A percentile compares a stretch with the other conserved stretches of the same genome.
Evolutionary conservation across 2,888 invertebrate species (phyloP).

Genomic region (Nasonia oneida): DNA sequence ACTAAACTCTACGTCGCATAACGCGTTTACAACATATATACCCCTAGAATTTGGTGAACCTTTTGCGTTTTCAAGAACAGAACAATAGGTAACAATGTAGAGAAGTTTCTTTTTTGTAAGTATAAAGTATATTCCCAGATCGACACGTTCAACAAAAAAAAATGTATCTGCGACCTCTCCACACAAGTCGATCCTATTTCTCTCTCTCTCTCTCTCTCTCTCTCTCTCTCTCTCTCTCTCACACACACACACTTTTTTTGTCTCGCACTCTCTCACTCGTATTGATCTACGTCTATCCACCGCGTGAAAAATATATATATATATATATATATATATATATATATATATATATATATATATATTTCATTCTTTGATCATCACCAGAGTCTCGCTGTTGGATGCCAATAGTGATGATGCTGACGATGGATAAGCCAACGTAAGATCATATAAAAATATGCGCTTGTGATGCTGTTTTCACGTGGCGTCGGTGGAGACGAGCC

Average conservation of each 20-base stretch:
- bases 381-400: background rate
- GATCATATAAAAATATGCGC: background rate
- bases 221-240: too few species aligned
- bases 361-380: background rate
- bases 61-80: background rate
- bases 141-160: background rate
- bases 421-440: background rate
- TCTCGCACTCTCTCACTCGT: background rate
- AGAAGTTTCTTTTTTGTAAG: background rate
- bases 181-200: background rate
- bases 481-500: background rate
- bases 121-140: background rate
- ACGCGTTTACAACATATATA: slow-evolving; percentile 31
- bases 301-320: too few species aligned
- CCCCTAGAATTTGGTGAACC: slow-evolving; percentile 46
- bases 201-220: background rate
- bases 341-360: background rate
- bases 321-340: background rate
- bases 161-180: background rate
- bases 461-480: background rate
- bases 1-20: slow-evolving; percentile 51
- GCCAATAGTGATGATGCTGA: background rate
- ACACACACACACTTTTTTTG: background rate
- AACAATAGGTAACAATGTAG: slow-evolving; percentile 44
- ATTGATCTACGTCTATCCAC: background rate